A percentile compares a stretch with the other conserved stretches of the same genome.
Conservation (phyloP, 2,797 vertebrate species). For the Balearica regulorum region DNA sequence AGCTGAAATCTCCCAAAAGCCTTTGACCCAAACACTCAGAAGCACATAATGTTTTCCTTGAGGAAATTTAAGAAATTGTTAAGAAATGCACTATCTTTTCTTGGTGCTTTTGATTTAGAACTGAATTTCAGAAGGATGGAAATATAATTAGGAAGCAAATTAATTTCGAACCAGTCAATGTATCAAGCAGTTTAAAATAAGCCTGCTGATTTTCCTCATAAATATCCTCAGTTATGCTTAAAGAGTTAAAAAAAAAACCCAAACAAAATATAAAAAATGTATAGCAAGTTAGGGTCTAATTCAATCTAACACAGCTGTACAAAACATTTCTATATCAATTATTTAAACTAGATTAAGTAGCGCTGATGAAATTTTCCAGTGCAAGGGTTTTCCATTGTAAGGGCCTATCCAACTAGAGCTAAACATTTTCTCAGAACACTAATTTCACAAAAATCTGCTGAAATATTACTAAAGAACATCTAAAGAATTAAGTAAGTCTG, state of each 20-base stretch:
- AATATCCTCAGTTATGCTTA: background rate
- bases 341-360: background rate
- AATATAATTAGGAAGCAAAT: background rate
- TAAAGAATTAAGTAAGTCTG: background rate
- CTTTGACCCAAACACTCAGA: background rate
- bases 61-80: background rate
- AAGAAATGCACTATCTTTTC: background rate
- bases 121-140: background rate
- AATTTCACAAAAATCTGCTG: background rate
- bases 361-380: background rate
- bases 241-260: background rate
- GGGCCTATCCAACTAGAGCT: background rate
- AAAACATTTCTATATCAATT: background rate
- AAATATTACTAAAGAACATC: background rate
- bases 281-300: background rate
- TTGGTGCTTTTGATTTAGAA: background rate
- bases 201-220: background rate
- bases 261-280: background rate
- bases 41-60: background rate
- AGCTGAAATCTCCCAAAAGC: background rate
- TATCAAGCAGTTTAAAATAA: background rate
- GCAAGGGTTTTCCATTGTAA: background rate
- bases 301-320: background rate
- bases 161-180: background rate
- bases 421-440: background rate